Evolutionary conservation across 2,113 vertebrate species (phyloP).

Genomic region (Turnix velox): DNA sequence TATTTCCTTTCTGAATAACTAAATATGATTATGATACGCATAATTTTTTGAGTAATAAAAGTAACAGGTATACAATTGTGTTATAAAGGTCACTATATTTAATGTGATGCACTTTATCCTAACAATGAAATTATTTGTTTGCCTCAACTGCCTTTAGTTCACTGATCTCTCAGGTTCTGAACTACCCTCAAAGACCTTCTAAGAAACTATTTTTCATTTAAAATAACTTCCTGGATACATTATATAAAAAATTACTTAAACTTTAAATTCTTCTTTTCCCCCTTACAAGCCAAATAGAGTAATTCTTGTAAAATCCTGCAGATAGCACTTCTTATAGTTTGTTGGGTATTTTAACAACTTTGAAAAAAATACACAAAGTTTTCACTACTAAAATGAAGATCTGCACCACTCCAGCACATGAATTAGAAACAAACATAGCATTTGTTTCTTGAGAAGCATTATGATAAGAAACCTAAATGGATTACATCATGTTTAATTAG

Average conservation of each 20-base stretch:
- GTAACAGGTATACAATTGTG: not conserved
- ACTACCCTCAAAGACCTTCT: not conserved
- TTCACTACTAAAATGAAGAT: not conserved
- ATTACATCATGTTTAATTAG: not conserved
- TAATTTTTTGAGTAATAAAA: not conserved
- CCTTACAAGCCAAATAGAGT: not conserved
- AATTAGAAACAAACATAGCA: no score
- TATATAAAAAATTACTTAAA: not conserved
- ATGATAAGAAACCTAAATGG: not conserved
- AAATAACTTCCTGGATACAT: not conserved
- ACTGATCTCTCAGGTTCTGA: not conserved
- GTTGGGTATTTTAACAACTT: not conserved
- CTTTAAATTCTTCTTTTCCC: not conserved
- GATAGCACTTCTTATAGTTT: not conserved
- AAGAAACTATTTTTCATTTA: not conserved
- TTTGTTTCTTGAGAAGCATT: not conserved
- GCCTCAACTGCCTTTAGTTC: not conserved
- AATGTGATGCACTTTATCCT: not conserved
- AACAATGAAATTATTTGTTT: not conserved
- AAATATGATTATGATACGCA: not conserved
- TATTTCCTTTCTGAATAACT: not conserved
- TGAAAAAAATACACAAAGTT: not conserved
- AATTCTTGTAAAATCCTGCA: not conserved
- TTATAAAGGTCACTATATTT: not conserved
- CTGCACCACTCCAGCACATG: not conserved